These are phyloP conservation scores for Pyrrhia umbra DNA, from an alignment of 2,888 invertebrate species.

Conservation along the genomic window DNA sequence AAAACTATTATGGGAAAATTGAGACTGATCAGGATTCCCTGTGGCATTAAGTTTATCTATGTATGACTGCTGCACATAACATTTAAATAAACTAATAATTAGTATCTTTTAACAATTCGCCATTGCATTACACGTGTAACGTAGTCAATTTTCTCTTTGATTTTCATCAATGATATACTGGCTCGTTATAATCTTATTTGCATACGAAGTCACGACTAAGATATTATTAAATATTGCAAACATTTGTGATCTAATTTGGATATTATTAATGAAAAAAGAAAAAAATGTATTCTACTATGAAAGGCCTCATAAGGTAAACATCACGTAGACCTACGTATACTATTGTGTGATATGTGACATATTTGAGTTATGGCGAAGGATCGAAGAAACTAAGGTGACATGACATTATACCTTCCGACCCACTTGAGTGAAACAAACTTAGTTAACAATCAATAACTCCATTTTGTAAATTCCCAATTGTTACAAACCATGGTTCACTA, in stretches of 20 bases:
- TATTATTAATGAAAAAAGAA: neutral
- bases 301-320: slow-evolving; percentile 28
- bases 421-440: slow-evolving; percentile 1
- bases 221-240: neutral
- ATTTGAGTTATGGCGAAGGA: slow-evolving; percentile 19
- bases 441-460: neutral
- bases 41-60: no score
- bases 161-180: neutral
- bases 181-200: slow-evolving; percentile 16
- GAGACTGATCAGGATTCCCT: no score
- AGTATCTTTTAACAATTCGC: neutral
- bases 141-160: neutral
- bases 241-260: neutral
- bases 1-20: neutral
- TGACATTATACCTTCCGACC: slow-evolving; percentile 7
- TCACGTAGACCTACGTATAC: no score
- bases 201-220: neutral
- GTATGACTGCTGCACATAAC: no score
- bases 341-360: slow-evolving; percentile 27
- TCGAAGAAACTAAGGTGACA: slow-evolving; percentile 31
- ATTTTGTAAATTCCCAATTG: neutral
- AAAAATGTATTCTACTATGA: slow-evolving; percentile 1
- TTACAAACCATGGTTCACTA: neutral
- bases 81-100: no score
- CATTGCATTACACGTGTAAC: neutral